Percentiles rank a stretch among this genome's conserved stretches.
These are phyloP conservation scores for Meiosimyza decipiens DNA, from an alignment of 2,888 invertebrate species.

Conservation along the genomic window DNA sequence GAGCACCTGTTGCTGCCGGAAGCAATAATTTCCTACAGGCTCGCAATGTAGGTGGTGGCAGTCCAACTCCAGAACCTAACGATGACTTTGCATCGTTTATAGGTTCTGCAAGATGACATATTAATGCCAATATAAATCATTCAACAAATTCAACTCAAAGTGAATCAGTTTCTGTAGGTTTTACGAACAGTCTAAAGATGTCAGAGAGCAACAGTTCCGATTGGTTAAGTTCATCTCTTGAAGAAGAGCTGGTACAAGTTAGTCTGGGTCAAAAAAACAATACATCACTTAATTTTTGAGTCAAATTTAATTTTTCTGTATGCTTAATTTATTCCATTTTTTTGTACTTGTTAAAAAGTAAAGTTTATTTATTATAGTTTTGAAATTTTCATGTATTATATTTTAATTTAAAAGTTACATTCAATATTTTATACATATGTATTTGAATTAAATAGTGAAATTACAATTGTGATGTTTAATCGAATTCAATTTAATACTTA, in stretches of 20 bases:
- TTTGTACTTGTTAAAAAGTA: no score
- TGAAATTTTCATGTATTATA: no score
- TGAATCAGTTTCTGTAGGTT: conserved; percentile 58
- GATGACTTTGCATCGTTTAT: conserved; percentile 59
- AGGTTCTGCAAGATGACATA: conserved; percentile 58
- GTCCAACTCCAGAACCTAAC: conserved; percentile 58
- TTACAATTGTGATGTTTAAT: no score
- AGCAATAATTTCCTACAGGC: conserved; percentile 54
- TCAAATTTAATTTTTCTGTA: background rate
- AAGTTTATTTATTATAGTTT: no score
- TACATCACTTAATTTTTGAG: conserved; percentile 56
- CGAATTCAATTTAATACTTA: no score
- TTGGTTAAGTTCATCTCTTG: conserved; percentile 50
- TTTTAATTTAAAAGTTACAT: no score
- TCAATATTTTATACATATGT: no score
- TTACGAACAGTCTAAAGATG: conserved; percentile 60
- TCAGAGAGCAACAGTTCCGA: conserved; percentile 54
- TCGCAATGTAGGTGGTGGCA: conserved; percentile 46
- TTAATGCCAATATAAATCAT: background rate
- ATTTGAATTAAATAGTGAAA: no score
- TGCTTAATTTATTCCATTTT: no score
- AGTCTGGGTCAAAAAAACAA: conserved; percentile 43
- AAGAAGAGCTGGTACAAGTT: conserved; percentile 31
- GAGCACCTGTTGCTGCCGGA: conserved; percentile 49
- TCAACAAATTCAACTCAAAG: conserved; percentile 41